These are phyloP conservation scores for Zaprionus camerounensis DNA, from an alignment of 1,140 invertebrate species.

Conservation along the genomic window DNA sequence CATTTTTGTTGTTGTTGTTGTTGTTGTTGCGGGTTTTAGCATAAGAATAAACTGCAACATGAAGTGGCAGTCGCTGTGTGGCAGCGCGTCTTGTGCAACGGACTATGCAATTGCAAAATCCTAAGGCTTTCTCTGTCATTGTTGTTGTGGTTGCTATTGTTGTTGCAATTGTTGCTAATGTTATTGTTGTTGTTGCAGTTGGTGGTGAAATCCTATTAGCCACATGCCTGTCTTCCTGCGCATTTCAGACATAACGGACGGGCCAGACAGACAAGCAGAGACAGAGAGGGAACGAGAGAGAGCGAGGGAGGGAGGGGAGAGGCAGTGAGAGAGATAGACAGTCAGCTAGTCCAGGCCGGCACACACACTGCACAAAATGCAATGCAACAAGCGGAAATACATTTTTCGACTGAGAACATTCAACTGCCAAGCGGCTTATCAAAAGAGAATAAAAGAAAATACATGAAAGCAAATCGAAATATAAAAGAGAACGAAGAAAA, in stretches of 20 bases:
- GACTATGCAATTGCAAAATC: constrained; percentile 67
- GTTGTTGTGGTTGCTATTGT: constrained; percentile 16
- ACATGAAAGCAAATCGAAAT: background rate
- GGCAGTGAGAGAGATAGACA: background rate
- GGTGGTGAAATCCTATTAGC: constrained; percentile 74
- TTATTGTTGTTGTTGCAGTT: constrained; percentile 8
- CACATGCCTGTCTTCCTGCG: constrained; percentile 66
- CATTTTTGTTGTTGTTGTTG: constrained; percentile 1
- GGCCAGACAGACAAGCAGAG: constrained; percentile 9
- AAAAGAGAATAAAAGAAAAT: constrained; percentile 21
- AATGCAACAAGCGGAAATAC: constrained; percentile 59
- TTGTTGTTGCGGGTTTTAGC: constrained; percentile 16
- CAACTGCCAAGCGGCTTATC: constrained; percentile 69
- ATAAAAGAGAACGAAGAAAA: background rate
- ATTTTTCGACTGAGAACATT: constrained; percentile 60
- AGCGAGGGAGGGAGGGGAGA: background rate
- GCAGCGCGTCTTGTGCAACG: constrained; percentile 59
- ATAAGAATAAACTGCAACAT: constrained; percentile 54
- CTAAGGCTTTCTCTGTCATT: constrained; percentile 38
- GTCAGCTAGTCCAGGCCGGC: constrained; percentile 3
- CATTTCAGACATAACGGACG: constrained; percentile 54
- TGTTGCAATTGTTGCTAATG: constrained; percentile 9
- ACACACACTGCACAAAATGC: constrained; percentile 34
- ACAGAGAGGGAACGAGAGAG: constrained; percentile 20
- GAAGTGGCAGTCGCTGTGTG: constrained; percentile 41